These are phyloP conservation scores for Cromileptes altivelis DNA, from an alignment of 2,113 vertebrate species.

Conservation along the genomic window DNA sequence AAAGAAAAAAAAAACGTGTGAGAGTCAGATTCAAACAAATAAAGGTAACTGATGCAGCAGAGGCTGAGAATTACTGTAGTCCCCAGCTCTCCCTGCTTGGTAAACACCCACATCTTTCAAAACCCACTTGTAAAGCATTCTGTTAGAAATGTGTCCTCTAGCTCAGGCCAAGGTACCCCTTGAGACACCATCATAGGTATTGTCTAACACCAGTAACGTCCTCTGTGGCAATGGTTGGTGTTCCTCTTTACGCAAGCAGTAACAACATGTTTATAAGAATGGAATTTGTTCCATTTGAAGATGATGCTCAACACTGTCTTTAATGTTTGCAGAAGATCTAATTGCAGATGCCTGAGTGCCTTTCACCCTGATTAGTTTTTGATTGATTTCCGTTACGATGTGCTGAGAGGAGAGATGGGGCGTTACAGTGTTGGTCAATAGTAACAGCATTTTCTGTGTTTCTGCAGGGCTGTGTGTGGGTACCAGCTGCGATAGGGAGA, in stretches of 20 bases:
- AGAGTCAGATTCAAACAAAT: neutral
- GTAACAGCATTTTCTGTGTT: constrained; percentile 49
- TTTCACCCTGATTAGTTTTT: constrained; percentile 38
- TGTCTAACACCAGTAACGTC: too few species aligned
- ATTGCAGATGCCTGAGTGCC: neutral
- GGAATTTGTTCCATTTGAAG: neutral
- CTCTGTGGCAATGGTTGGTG: neutral
- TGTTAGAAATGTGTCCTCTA: fast-evolving
- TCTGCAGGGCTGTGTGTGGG: constrained; percentile 10
- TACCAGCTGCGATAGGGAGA: constrained; percentile 14
- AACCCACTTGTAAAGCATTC: neutral
- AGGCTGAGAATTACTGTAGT: neutral
- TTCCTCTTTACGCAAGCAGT: neutral
- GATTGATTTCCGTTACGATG: constrained; percentile 32
- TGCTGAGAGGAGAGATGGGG: constrained; percentile 3
- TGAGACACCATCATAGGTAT: neutral
- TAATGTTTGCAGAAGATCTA: neutral
- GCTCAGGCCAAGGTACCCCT: neutral
- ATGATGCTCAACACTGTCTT: neutral
- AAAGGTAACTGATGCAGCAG: neutral
- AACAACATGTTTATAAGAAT: neutral
- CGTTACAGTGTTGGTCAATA: constrained; percentile 11
- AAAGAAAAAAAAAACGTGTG: neutral
- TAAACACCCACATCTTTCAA: too few species aligned
- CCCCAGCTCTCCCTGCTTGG: too few species aligned